Conservation (phyloP, 2,888 invertebrate species). For the Tortricodes alternella region DNA sequence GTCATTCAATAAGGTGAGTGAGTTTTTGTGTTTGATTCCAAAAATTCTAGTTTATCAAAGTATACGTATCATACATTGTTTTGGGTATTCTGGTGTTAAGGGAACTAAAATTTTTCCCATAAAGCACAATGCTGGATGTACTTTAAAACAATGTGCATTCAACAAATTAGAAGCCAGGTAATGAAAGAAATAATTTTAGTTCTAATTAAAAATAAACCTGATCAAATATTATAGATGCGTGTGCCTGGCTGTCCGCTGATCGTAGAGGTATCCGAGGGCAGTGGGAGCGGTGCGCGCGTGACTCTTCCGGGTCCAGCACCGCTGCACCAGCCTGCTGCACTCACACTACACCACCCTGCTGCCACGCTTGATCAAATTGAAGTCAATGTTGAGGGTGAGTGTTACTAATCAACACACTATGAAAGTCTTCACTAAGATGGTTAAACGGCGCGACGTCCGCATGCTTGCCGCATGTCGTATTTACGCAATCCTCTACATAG, state of each 20-base stretch:
- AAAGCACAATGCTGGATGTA: too few species aligned
- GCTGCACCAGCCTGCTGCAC: slow-evolving; percentile 86
- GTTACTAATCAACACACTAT: not conserved
- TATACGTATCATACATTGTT: not conserved
- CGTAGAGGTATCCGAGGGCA: slow-evolving; percentile 86
- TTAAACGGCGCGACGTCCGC: not conserved
- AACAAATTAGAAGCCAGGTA: too few species aligned
- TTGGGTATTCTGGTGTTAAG: not conserved
- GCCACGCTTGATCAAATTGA: slow-evolving; percentile 96
- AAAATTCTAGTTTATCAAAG: too few species aligned
- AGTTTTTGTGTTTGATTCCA: too few species aligned
- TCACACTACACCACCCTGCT: slow-evolving; percentile 90
- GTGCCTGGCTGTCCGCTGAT: slow-evolving; percentile 95
- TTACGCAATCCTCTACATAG: not conserved
- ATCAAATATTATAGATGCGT: slow-evolving; percentile 72
- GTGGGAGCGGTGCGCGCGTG: slow-evolving; percentile 86
- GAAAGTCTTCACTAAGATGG: not conserved
- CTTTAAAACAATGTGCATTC: too few species aligned
- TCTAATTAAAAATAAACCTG: not conserved
- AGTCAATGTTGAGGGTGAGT: slow-evolving; percentile 97
- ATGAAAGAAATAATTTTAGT: too few species aligned
- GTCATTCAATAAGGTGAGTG: slow-evolving; percentile 96
- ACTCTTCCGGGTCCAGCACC: slow-evolving; percentile 88
- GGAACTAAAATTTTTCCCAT: too few species aligned
- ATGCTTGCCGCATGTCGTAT: not conserved